phyloP scores from a whole-genome alignment of 2,113 vertebrate species.

The Rhynchomys soricoides region DNA sequence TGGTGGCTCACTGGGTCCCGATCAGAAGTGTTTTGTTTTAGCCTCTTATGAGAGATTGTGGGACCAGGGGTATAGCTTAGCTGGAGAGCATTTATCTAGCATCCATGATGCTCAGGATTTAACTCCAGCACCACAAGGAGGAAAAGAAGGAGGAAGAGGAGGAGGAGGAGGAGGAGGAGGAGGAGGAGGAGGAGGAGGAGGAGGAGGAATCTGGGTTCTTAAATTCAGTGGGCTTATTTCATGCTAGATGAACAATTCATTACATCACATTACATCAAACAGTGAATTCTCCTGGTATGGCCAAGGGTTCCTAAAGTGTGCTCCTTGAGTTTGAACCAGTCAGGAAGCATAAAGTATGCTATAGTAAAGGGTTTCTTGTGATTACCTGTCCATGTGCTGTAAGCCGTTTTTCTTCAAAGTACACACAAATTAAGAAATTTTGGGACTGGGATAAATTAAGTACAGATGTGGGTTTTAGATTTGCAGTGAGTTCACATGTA shows the following conservation, averaged over 20 bases:
- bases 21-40: constrained; percentile 16
- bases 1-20: background rate
- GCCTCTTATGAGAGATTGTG: background rate
- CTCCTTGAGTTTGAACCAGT: background rate
- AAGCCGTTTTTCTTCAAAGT: background rate
- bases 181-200: too few relatives aligned
- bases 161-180: accelerated
- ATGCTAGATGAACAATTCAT: background rate
- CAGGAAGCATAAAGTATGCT: accelerated
- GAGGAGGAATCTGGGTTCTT: too few relatives aligned
- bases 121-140: background rate
- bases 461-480: background rate
- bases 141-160: too few relatives aligned
- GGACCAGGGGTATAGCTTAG: background rate
- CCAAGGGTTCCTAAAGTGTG: background rate
- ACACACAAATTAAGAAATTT: background rate
- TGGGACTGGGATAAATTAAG: background rate
- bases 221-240: background rate
- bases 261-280: background rate
- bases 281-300: background rate
- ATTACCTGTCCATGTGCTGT: too few relatives aligned
- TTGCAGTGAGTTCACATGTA: background rate
- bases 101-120: background rate
- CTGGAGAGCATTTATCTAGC: background rate
- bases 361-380: accelerated